These are phyloP conservation scores for Drosophila falleni DNA, from an alignment of 2,888 invertebrate genomes.

Conservation along the genomic window DNA sequence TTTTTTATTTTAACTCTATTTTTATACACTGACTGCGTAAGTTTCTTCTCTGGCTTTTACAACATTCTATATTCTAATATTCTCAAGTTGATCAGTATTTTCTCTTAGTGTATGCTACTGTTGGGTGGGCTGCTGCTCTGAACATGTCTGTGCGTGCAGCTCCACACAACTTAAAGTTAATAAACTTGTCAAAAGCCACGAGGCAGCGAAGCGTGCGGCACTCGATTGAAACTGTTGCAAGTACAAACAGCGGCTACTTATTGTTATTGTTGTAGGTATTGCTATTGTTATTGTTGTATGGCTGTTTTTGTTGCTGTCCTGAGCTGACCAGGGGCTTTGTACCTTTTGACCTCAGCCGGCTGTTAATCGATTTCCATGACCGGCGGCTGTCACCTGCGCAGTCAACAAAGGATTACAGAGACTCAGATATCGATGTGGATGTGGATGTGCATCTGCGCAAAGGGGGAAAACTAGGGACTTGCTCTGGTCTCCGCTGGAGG, in stretches of 20 bases:
- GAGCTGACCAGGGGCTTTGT: conserved; percentile 33
- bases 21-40: no score
- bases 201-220: conserved; percentile 52
- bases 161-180: conserved; percentile 75
- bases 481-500: conserved; percentile 42
- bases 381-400: conserved; percentile 74
- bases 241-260: conserved; percentile 22
- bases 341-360: conserved; percentile 47
- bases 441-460: conserved; percentile 55
- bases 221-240: conserved; percentile 36
- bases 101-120: conserved; percentile 34
- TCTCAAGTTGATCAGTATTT: conserved; percentile 7
- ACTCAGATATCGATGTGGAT: conserved; percentile 17
- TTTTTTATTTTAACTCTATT: no score
- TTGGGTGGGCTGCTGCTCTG: conserved; percentile 20
- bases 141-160: conserved; percentile 37
- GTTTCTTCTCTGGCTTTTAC: neutral
- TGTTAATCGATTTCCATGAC: conserved; percentile 72
- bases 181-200: conserved; percentile 74
- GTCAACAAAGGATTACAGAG: conserved; percentile 74
- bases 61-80: neutral
- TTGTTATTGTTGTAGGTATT: conserved; percentile 5
- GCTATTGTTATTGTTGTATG: neutral
- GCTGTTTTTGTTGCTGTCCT: conserved; percentile 5
- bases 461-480: conserved; percentile 37